Evolutionary conservation across 2,888 invertebrate species (phyloP), one percentile per base, ranked within the genome.

Genomic region (Siphlonurus alternatus): DNA sequence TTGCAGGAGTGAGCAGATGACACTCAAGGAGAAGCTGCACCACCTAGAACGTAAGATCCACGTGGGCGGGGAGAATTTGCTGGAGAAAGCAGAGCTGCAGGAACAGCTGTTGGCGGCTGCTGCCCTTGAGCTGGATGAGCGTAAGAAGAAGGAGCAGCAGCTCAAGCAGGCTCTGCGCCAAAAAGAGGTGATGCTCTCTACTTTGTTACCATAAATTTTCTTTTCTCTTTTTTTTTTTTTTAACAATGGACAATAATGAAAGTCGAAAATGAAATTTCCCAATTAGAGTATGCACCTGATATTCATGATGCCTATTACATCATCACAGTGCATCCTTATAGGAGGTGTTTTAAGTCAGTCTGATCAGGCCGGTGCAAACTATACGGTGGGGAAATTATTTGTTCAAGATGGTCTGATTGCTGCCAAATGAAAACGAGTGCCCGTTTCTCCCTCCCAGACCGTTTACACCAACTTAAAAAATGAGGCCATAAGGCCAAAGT

Each of bases 61-160:
- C 23, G 93, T 98, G 0, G 99, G 99, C 0, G 99, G 99, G 0
- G 98, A 97, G 78, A 99, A 99, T 78, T 81, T 99, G 5, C 80
- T 99, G 67, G 98, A 98, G 74, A 97, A 97, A 74, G 96, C 96
- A 0, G 93, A 97, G 73, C 86, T 91, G 0, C 98, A 99, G 75
- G 89, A 95, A 64, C 81, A 85, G 66, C 79, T 98, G 64, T 79
- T 99, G 62, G 93, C 93, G 70, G 90, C 90, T 66, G 91, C 94
- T 0, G 87, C 92, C 18, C 78, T 83, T 20, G 93, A 94, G 75
- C 76, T 94, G 61, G 89, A 91, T 71, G 83, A 83, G 71, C 79
- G 93, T 24, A 84, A 86, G 65, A 81, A 84, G 67, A 86, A 88
- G 67, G 94, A 95, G 73, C 85, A 88, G 71, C 83, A 89, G 65